Evolutionary conservation across 2,888 invertebrate genomes (phyloP), one percentile per base, ranked within the genome.

Genomic region (Crossocerus cetratus): DNA sequence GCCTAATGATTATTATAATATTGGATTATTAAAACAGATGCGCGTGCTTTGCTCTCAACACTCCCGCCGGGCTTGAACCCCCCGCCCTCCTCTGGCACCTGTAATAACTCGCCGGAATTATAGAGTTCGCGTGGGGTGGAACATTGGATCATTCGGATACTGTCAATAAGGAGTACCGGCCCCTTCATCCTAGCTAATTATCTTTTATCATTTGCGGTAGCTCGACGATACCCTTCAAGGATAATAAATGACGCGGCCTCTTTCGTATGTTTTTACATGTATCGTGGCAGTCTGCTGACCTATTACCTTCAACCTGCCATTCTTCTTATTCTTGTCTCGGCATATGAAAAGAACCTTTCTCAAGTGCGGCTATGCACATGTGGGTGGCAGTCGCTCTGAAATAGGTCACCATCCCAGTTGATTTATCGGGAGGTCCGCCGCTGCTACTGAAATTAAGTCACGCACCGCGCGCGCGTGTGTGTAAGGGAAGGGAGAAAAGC

Each of bases 1-100:
- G 78, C 77, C 81, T 79, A 78, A 81, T 84, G 86, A 86, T 86
- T 82, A 86, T 85, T 82, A 83, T 73, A 67, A 86, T 86, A 81
- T 80, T 81, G 80, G 65, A 74, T 76, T 78, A 82, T 83, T 80
- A 79, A 83, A 85, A 84, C 81, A 83, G 77, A 74, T 73, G 72
- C 74, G 77, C 74, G 73, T 77, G 72, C 74, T 74, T 67, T 55
- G 58, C 68, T 57, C 45, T 49, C 64, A 49, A 67, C 65, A 60
- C 60, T 54, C 70, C 68, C 42, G 65, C 49, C 13, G 16, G 49
- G 49, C 4, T 16, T 0, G 14, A 49, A 49, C 49, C n/a, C 49
- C n/a, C 14, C 16, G 11, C 14, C 49, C 32, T 32, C 13, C 49
- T 49, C 16, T n/a, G 14, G 3, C 49, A 16, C 13, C 49, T 16